Percentiles rank a stretch among this genome's conserved stretches.
Conservation (phyloP, 2,797 vertebrate genomes). For the Carcharodon carcharias region DNA sequence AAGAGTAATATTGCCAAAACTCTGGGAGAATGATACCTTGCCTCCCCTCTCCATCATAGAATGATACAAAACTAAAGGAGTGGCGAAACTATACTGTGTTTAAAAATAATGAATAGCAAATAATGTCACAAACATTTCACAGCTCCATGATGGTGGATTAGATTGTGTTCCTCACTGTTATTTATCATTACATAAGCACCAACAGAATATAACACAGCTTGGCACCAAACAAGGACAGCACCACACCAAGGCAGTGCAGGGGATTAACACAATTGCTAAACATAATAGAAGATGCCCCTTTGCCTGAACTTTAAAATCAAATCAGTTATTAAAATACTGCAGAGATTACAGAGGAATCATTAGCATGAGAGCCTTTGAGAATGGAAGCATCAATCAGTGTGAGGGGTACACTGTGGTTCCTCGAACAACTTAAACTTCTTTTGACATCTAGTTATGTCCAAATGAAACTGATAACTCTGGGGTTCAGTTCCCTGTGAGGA, state of each 20-base stretch:
- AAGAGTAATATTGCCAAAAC: not conserved
- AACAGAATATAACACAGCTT: not conserved
- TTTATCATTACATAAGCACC: not conserved
- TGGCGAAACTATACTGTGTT: not conserved
- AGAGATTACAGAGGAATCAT: constrained; percentile 77
- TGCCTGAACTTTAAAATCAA: constrained; percentile 27
- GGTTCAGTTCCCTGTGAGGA: constrained; percentile 72
- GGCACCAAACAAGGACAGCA: constrained; percentile 3
- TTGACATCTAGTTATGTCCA: constrained; percentile 80
- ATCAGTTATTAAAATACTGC: constrained; percentile 54
- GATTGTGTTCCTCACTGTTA: not conserved
- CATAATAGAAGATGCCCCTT: constrained; percentile 9
- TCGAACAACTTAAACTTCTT: constrained; percentile 69
- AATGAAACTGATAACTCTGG: constrained; percentile 82
- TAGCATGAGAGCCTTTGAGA: constrained; percentile 69
- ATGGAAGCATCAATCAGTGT: constrained; percentile 53
- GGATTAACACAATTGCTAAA: constrained; percentile 14
- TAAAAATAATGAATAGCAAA: not conserved
- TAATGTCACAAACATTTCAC: not conserved
- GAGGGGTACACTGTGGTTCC: constrained; percentile 56
- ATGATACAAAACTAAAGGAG: not conserved
- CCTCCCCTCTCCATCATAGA: no score
- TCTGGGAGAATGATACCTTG: not conserved
- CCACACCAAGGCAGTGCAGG: not conserved
- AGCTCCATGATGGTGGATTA: not conserved